phyloP scores from a whole-genome alignment of 2,797 vertebrate species.

The Pipistrellus nathusii region DNA sequence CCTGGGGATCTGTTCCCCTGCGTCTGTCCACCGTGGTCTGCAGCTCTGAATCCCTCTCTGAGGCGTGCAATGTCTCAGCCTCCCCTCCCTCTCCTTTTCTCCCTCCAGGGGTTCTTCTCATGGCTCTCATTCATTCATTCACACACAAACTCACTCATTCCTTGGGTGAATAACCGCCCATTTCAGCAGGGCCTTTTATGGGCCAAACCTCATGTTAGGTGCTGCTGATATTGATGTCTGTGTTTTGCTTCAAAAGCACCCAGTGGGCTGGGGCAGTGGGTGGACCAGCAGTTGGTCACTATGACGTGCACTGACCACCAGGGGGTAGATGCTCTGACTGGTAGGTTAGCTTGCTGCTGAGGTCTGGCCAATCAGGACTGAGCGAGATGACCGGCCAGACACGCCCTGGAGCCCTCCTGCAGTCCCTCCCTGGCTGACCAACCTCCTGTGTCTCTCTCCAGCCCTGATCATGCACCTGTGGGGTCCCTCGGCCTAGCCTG shows the following conservation, averaged over 20 bases:
- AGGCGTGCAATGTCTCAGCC: fast-evolving
- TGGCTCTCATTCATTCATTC: not conserved
- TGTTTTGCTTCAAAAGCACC: not conserved
- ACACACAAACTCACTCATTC: not conserved
- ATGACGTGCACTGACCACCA: no score
- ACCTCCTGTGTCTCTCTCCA: no score
- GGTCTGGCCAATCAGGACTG: no score
- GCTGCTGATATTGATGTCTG: fast-evolving
- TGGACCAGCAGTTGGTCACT: no score
- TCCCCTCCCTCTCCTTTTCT: not conserved
- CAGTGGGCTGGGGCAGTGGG: no score
- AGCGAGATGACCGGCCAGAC: no score
- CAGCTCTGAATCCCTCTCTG: not conserved
- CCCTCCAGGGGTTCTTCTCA: fast-evolving
- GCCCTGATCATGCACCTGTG: no score
- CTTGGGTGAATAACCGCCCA: fast-evolving
- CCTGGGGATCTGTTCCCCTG: conserved; percentile 59
- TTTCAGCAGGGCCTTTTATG: not conserved
- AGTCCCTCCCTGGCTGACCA: no score
- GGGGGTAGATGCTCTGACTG: no score
- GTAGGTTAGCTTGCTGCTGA: no score
- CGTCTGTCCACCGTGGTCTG: not conserved
- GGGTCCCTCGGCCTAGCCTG: no score
- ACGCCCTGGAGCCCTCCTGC: no score
- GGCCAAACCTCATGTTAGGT: not conserved